Evolutionary conservation across 2,888 invertebrate species (phyloP).

Genomic region (Pachycephus smyrnensis): DNA sequence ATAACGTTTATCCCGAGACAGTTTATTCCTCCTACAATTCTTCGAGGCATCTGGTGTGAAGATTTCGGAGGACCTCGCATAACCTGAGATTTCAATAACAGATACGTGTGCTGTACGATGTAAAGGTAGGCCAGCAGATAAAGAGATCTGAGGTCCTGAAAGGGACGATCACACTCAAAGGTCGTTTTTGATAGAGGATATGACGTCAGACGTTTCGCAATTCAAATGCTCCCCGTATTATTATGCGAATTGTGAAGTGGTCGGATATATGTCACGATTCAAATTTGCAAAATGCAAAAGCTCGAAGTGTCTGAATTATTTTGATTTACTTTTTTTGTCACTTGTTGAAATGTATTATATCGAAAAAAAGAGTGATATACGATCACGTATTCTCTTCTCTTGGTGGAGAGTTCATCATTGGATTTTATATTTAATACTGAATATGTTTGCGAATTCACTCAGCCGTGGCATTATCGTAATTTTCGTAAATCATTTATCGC

Average conservation of each 20-base stretch:
- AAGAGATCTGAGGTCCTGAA: conserved; percentile 8
- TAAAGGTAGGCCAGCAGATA: conserved; percentile 10
- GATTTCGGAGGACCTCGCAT: conserved; percentile 14
- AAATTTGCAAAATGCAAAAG: neutral
- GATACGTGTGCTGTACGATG: conserved; percentile 20
- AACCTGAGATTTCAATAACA: conserved; percentile 37
- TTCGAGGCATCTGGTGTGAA: neutral
- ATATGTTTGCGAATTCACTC: neutral
- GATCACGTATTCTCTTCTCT: neutral
- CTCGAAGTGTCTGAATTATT: neutral
- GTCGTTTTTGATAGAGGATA: conserved; percentile 14
- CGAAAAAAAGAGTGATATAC: neutral
- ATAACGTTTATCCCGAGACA: neutral
- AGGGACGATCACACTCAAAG: conserved; percentile 12
- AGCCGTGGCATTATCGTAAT: neutral
- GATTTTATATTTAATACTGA: neutral
- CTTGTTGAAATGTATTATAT: neutral
- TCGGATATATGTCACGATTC: neutral
- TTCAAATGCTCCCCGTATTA: neutral
- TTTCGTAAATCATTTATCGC: neutral
- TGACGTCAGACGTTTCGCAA: conserved; percentile 12
- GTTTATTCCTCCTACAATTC: neutral
- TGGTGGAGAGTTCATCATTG: neutral
- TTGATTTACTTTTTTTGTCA: neutral
- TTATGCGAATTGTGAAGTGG: neutral